phyloP scores from a whole-genome alignment of 64 coral and sea anemone species.

The Acropora yongei region DNA sequence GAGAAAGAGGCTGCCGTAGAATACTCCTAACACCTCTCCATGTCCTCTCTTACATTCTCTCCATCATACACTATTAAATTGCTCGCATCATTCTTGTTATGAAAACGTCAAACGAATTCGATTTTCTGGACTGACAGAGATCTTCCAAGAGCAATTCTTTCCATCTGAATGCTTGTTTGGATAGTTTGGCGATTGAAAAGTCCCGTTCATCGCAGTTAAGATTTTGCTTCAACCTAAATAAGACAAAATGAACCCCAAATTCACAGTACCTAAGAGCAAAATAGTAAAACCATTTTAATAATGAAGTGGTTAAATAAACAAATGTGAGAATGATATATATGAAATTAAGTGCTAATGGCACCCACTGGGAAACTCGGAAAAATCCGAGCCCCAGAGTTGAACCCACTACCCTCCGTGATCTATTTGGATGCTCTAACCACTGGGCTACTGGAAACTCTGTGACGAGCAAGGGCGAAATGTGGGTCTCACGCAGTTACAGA shows the following conservation, averaged over 20 bases:
- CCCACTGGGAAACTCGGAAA: no score
- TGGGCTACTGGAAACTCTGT: no score
- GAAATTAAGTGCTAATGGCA: no score
- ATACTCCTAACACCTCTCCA: neutral
- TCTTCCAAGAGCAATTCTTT: conserved; percentile 81
- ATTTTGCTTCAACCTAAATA: conserved; percentile 74
- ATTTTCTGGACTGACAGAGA: conserved; percentile 18
- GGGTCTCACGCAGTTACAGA: no score
- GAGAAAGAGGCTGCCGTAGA: conserved; percentile 8
- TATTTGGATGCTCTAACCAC: no score
- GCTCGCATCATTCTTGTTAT: conserved; percentile 9
- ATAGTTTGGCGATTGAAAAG: conserved; percentile 76
- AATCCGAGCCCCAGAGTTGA: no score
- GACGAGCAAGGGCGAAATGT: no score
- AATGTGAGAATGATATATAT: no score
- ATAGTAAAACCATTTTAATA: neutral
- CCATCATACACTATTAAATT: conserved; percentile 52
- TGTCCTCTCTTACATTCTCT: neutral
- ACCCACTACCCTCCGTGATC: no score
- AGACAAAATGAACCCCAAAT: no score
- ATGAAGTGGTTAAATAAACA: no score
- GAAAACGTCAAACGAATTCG: conserved; percentile 38
- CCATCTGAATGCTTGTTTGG: conserved; percentile 60
- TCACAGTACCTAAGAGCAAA: no score
- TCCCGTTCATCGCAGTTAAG: conserved; percentile 26